A percentile compares a stretch with the other conserved stretches of the same genome.
These are phyloP conservation scores for Odontocolon sp. DNA, from an alignment of 2,888 invertebrate species.

Conservation along the genomic window DNA sequence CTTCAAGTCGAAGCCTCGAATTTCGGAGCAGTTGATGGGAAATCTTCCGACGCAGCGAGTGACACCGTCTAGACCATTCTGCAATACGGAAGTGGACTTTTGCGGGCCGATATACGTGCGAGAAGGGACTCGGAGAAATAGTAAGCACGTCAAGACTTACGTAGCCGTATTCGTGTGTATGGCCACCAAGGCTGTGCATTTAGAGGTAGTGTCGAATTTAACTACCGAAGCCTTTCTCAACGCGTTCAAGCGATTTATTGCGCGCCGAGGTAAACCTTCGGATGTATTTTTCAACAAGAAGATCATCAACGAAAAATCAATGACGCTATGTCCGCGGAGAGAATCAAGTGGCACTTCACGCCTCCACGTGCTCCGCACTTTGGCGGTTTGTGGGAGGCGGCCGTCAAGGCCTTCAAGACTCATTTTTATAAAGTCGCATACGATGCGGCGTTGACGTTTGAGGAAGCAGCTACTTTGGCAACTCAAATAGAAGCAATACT, in stretches of 20 bases:
- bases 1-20: neutral
- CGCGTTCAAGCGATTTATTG: constrained; percentile 1
- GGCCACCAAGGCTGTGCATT: constrained; percentile 13
- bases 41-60: neutral
- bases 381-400: constrained; percentile 68
- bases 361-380: constrained; percentile 65
- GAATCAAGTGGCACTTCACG: constrained; percentile 65
- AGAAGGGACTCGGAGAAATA: neutral
- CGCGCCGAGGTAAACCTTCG: neutral
- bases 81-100: neutral
- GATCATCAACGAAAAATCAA: neutral
- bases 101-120: neutral
- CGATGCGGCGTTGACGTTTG: constrained; percentile 52
- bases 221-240: neutral
- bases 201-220: neutral
- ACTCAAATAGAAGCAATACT: constrained; percentile 50
- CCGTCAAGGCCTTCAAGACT: constrained; percentile 63
- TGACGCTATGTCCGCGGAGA: neutral
- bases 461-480: constrained; percentile 56
- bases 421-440: constrained; percentile 53
- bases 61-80: neutral
- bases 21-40: constrained; percentile 1
- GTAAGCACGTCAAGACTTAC: neutral
- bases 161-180: constrained; percentile 12
- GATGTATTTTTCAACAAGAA: neutral